Conservation (phyloP, 2,113 vertebrate species). For the Litocranius walleri region DNA sequence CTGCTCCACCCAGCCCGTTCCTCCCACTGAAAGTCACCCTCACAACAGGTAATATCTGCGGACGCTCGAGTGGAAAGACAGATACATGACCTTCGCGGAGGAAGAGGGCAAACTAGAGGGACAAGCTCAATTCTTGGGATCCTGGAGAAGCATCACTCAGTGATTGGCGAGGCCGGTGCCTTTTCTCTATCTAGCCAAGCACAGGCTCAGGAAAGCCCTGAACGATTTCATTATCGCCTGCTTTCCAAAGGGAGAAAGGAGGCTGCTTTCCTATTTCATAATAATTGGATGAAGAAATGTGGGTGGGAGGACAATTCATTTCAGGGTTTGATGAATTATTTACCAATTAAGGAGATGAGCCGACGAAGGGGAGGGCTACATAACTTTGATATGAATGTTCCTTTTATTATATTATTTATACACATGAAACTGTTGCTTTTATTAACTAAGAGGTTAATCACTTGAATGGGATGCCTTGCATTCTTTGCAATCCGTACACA, state of each 20-base stretch:
- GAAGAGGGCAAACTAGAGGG: conserved; percentile 61
- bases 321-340: conserved; percentile 84
- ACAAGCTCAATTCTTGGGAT: not conserved
- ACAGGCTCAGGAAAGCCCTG: conserved; percentile 70
- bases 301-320: conserved; percentile 81
- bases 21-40: not conserved
- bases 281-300: conserved; percentile 85
- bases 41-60: conserved; percentile 12
- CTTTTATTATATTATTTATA: conserved; percentile 85
- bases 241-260: conserved; percentile 72
- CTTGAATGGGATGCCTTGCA: conserved; percentile 81
- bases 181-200: conserved; percentile 54
- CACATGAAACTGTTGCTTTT: conserved; percentile 82
- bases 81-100: not conserved
- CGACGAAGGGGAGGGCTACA: conserved; percentile 69
- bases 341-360: conserved; percentile 83
- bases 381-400: conserved; percentile 78
- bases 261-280: conserved; percentile 80
- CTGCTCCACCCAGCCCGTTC: not conserved
- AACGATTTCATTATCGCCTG: conserved; percentile 77
- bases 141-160: not conserved
- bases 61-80: not conserved
- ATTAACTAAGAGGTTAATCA: conserved; percentile 87
- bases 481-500: conserved; percentile 79
- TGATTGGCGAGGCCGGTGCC: not conserved